Evolutionary conservation across 2,888 invertebrate genomes (phyloP).

Genomic region (Ephialtes manifestator): DNA sequence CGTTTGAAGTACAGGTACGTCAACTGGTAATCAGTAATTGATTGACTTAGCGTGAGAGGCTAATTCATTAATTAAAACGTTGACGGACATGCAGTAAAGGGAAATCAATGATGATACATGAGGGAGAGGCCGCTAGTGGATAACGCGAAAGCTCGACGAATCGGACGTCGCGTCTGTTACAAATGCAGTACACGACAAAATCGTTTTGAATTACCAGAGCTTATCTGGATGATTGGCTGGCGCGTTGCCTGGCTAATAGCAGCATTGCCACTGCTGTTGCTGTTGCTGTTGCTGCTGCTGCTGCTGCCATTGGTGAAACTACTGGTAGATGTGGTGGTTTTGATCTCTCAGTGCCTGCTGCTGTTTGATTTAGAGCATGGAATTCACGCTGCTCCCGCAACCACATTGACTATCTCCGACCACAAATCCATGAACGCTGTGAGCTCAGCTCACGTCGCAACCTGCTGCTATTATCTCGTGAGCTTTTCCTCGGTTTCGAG

Average conservation of each 20-base stretch:
- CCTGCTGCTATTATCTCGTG: conserved; percentile 7
- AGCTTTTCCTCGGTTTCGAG: neutral
- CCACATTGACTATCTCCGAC: conserved; percentile 25
- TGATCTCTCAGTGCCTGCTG: conserved; percentile 62
- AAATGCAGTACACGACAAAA: conserved; percentile 53
- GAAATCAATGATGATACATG: conserved; percentile 48
- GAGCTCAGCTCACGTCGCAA: neutral
- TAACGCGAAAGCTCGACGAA: conserved; percentile 21
- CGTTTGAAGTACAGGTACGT: conserved; percentile 1
- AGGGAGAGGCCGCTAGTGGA: neutral
- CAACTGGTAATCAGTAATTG: conserved; percentile 7
- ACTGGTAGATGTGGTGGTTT: conserved; percentile 40
- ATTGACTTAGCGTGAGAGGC: conserved; percentile 20
- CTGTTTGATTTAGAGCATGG: conserved; percentile 60
- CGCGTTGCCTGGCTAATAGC: conserved; percentile 42
- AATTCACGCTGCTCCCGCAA: conserved; percentile 34
- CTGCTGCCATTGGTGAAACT: conserved; percentile 6
- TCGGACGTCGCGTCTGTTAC: conserved; percentile 51
- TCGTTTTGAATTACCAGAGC: conserved; percentile 66
- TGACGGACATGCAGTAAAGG: conserved; percentile 16
- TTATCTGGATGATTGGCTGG: conserved; percentile 59
- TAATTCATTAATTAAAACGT: conserved; percentile 49
- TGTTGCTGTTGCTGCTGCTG: conserved; percentile 11
- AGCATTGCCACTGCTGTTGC: conserved; percentile 12
- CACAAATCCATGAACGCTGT: conserved; percentile 7